Base-by-base conservation (phyloP, 2,888 invertebrate species). In the Stramonita haemastoma region DNA sequence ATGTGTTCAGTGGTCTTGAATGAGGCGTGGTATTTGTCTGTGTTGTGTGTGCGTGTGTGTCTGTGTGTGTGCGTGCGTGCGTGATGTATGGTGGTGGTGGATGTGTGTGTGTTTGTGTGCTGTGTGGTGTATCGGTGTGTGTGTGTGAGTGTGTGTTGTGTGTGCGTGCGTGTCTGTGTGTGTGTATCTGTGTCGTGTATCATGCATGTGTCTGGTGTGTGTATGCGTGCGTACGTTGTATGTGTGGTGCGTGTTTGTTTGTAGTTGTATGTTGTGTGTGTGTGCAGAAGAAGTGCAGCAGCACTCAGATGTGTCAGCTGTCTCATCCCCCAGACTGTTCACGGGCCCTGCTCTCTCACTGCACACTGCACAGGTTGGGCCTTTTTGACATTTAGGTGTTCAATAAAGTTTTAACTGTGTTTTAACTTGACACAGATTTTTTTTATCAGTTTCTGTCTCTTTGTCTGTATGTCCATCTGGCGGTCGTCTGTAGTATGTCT, bases 301-400 rank as follows among this genome's bases (percentile, higher is more conserved):
- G n/a, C 0, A 46, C 34, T 0, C 19, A 84, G 57, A 26, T n/a
- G 46, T 89, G 90, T 77, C 66, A 19, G 1, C 60, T 90, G 73
- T 26, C 32, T 0, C n/a, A 87, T 26, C 83, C 81, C n/a, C 11
- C 36, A 2, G 32, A 70, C 29, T 90, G 90, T 57, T 34, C 1
- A 13, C 26, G 90, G 90, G 19, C 29, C 66, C 26, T 90, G 90
- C 34, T 34, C n/a, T 22, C 83, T 81, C 22, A 81, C 87, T 34
- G 83, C 87, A 26, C 26, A 77, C 66, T 89, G 89, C 46, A 19
- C 60, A n/a, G 84, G 89, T 89, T 26, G 34, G 1, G 4, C n/a
- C 57, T 86, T 26, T 60, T 46, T 8, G 4, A 46, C 46, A 46
- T 2, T 46, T 46, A 46, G 2, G 46, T 2, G 46, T 2, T 2